Evolutionary conservation across 2,888 invertebrate genomes (phyloP).

Genomic region (Amphimallon solstitiale): DNA sequence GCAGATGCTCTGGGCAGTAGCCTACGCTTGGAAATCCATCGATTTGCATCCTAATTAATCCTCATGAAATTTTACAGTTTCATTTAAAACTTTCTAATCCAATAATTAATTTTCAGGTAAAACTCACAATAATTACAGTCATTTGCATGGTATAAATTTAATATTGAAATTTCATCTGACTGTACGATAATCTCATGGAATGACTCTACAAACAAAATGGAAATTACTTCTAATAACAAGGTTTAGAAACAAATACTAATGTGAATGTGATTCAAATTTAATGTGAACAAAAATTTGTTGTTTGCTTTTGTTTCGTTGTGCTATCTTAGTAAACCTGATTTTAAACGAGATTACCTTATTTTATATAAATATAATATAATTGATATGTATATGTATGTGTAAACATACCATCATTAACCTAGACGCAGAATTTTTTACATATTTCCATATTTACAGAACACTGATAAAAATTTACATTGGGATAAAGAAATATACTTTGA

Average conservation of each 20-base stretch:
- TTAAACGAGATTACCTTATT: no score
- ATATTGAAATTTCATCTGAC: not conserved
- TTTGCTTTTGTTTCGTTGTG: not conserved
- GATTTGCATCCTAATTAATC: slow-evolving; percentile 26
- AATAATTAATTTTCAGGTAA: slow-evolving; percentile 19
- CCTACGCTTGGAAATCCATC: not conserved
- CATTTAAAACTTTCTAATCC: slow-evolving; percentile 21
- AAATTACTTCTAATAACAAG: slow-evolving; percentile 7
- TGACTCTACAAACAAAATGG: not conserved
- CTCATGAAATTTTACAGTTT: slow-evolving; percentile 4
- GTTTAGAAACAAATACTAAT: not conserved
- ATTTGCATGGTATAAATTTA: slow-evolving; percentile 23
- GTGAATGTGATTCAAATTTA: not conserved
- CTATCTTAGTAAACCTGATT: no score
- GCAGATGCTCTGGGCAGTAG: not conserved
- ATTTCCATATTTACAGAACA: no score
- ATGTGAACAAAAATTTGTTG: not conserved
- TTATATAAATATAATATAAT: no score
- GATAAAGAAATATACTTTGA: no score
- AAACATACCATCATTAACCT: no score
- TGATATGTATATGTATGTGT: no score
- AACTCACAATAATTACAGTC: slow-evolving; percentile 16
- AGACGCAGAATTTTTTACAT: no score
- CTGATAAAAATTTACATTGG: no score
- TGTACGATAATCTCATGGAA: slow-evolving; percentile 4